phyloP scores from a whole-genome alignment of 2,113 vertebrate species.

The Caranx melampygus region DNA sequence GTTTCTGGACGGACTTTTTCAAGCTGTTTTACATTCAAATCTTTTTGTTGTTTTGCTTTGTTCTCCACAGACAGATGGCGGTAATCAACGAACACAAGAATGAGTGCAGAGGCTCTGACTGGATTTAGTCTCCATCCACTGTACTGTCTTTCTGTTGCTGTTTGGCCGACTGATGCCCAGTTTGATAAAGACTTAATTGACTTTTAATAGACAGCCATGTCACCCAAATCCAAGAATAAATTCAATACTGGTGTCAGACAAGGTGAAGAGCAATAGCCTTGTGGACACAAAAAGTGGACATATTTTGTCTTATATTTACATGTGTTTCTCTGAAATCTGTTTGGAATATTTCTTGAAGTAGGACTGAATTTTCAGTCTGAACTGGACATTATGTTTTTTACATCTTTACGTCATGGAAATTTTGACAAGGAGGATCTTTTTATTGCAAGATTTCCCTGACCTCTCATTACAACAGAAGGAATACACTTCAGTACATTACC shows the following conservation, averaged over 20 bases:
- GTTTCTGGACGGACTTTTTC: background rate
- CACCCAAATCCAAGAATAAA: constrained; percentile 59
- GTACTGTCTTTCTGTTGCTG: constrained; percentile 41
- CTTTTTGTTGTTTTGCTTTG: constrained; percentile 59
- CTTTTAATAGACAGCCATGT: constrained; percentile 46
- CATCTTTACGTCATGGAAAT: constrained; percentile 13
- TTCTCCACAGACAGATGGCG: constrained; percentile 55
- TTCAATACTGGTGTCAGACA: constrained; percentile 30
- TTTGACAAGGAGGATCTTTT: constrained; percentile 1
- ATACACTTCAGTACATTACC: constrained; percentile 17
- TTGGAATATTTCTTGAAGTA: constrained; percentile 31
- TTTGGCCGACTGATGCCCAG: constrained; percentile 46
- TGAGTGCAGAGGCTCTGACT: constrained; percentile 51
- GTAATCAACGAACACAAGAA: constrained; percentile 55
- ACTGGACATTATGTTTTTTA: constrained; percentile 17
- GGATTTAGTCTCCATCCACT: constrained; percentile 47
- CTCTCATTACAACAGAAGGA: constrained; percentile 20
- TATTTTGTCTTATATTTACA: constrained; percentile 20
- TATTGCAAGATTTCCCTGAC: constrained; percentile 6
- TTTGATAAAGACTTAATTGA: constrained; percentile 63
- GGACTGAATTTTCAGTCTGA: constrained; percentile 2
- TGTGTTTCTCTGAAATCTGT: constrained; percentile 4
- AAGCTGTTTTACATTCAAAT: constrained; percentile 13
- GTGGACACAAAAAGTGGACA: constrained; percentile 51
- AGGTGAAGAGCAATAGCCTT: constrained; percentile 44